These are phyloP conservation scores for Geodia barretti DNA, from an alignment of 37 sponge, comb jelly and placozoan genomes.

Conservation along the genomic window DNA sequence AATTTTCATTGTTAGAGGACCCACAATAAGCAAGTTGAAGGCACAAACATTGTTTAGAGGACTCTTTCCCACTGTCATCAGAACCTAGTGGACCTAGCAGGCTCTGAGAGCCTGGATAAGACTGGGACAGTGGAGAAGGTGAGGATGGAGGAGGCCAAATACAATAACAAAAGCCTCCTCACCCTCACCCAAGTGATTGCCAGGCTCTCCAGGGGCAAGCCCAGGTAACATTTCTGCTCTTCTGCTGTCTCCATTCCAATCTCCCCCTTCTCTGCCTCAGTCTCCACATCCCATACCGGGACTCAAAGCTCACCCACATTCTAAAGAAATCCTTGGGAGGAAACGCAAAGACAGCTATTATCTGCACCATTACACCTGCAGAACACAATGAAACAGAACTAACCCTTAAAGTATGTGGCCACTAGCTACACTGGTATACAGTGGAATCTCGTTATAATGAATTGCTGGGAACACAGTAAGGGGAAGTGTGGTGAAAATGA, in stretches of 20 bases:
- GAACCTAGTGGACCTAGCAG: conserved; percentile 98
- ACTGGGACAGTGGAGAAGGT: conserved; percentile 40
- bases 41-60: too few species aligned
- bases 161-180: conserved; percentile 86
- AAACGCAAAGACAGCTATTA: conserved; percentile 90
- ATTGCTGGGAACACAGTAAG: too few species aligned
- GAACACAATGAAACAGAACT: conserved; percentile 79
- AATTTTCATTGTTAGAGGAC: too few species aligned
- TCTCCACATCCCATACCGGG: conserved; percentile 84
- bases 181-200: conserved; percentile 86
- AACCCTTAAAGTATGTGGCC: conserved; percentile 76
- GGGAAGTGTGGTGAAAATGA: too few species aligned
- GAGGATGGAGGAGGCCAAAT: conserved; percentile 88
- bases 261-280: too few species aligned
- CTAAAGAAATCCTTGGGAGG: conserved; percentile 94
- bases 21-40: too few species aligned
- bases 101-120: conserved; percentile 78
- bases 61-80: too few species aligned
- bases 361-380: conserved; percentile 88
- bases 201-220: conserved; percentile 61
- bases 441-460: too few species aligned
- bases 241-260: too few species aligned
- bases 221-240: neutral
- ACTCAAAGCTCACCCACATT: conserved; percentile 92
- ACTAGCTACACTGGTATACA: too few species aligned